Base-by-base conservation (phyloP, 2,113 vertebrate genomes). In the Thunnus maccoyii region DNA sequence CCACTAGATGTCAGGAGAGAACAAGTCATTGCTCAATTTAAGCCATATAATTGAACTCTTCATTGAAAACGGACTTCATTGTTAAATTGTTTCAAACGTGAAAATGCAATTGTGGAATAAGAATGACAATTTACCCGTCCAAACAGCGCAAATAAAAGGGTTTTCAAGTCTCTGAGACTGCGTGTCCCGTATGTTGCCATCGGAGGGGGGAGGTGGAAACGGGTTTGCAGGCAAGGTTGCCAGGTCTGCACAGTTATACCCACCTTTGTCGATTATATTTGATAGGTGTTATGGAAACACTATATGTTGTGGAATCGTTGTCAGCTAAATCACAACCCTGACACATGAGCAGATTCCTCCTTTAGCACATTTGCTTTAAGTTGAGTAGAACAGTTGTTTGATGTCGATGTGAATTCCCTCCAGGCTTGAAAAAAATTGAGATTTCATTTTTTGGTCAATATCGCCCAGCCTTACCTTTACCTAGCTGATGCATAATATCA, bases 1-100 rank as follows among this genome's bases (percentile, higher is more conserved):
- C 52, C 91, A 76, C 79, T 82, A 93, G 91, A 87, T 88, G 89
- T 57, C 88, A 82, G 79, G 5, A 80, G 54, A 86, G 44, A 76
- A 80, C 79, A 84, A 87, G 20, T 58, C 32, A 89, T 16, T 18
- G 44, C 27, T 46, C 16, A 4, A 11, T 12, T 10, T 0, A 4
- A 11, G 12, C 15, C 36, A 8, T 41, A 7, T 8, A 41, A 41
- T 41, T 41, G 36, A 9, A 41, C 36, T 41, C 7, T 36, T 51
- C 3, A n/a, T 18, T n/a, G 41, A 9, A 36, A 50, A 54, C 1
- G 2, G 1, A n/a, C 18, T 12, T 0, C 1, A 2, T 17, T 2
- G 1, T 9, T 58, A 0, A 25, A 41, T 8, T 15, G 20, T 17
- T 55, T 0, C 1, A 56, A 50, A 10, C 15, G 7, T 17, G 11